Conservation (phyloP, 2,797 vertebrate genomes). For the Anguilla marmorata region DNA sequence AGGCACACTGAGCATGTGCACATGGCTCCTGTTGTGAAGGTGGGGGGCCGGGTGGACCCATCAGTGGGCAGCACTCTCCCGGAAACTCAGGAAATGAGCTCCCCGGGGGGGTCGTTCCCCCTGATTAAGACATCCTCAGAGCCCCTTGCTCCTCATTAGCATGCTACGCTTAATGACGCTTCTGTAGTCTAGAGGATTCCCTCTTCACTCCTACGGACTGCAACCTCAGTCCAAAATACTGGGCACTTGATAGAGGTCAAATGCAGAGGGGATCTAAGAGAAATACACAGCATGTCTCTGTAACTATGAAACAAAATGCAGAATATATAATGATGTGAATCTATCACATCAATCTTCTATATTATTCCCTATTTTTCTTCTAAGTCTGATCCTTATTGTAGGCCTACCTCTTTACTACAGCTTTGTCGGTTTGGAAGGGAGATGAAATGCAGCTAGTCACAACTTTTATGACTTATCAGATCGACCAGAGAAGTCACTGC, state of each 20-base stretch:
- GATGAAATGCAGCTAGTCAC: too few species aligned
- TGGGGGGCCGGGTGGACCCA: neutral
- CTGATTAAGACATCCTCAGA: neutral
- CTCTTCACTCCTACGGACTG: neutral
- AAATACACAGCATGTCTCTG: neutral
- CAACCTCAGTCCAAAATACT: neutral
- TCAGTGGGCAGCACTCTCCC: neutral
- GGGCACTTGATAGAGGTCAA: neutral
- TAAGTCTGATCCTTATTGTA: neutral
- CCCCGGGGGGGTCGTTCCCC: neutral
- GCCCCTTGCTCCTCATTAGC: slow-evolving; percentile 13
- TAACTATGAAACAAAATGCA: neutral
- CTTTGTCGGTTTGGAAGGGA: neutral
- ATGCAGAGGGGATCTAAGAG: neutral
- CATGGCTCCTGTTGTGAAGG: slow-evolving; percentile 18
- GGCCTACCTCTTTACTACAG: neutral
- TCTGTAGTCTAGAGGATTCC: neutral
- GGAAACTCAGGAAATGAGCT: slow-evolving; percentile 18
- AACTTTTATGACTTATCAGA: too few species aligned
- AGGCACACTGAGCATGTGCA: neutral
- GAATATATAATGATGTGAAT: neutral
- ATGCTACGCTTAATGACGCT: neutral
- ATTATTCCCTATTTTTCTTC: neutral
- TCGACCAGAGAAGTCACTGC: too few species aligned
- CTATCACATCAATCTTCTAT: neutral